Evolutionary conservation across 1,140 invertebrate genomes (phyloP).

Genomic region (Drosophila oshimai): DNA sequence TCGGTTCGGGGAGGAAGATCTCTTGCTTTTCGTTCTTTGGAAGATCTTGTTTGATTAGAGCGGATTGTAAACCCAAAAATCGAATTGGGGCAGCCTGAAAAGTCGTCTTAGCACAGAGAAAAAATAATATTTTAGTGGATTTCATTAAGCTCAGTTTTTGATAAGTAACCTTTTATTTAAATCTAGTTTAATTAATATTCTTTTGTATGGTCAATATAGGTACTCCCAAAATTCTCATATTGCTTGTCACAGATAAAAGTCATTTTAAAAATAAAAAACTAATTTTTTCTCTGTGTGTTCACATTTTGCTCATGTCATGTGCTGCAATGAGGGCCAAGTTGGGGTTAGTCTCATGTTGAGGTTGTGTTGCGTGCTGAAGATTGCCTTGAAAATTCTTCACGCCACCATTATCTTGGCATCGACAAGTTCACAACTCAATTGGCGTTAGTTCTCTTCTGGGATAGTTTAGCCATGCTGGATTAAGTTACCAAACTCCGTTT

Average conservation of each 20-base stretch:
- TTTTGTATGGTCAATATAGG: too few relatives aligned
- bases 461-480: slow-evolving; percentile 29
- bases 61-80: slow-evolving; percentile 26
- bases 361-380: slow-evolving; percentile 41
- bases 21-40: slow-evolving; percentile 8
- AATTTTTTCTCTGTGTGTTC: slow-evolving; percentile 1
- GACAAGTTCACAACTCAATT: slow-evolving; percentile 56
- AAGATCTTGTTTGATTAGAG: slow-evolving; percentile 36
- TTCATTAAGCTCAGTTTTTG: too few relatives aligned
- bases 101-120: slow-evolving; percentile 28
- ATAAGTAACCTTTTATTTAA: too few relatives aligned
- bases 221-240: too few relatives aligned
- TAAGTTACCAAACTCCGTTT: slow-evolving; percentile 24
- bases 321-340: slow-evolving; percentile 41
- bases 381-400: slow-evolving; percentile 58
- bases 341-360: slow-evolving; percentile 4
- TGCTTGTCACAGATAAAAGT: too few relatives aligned
- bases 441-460: slow-evolving; percentile 11
- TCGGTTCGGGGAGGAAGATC: slow-evolving; percentile 16
- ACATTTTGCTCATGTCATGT: slow-evolving; percentile 41
- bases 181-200: too few relatives aligned
- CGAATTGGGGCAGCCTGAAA: slow-evolving; percentile 30
- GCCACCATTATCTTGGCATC: slow-evolving; percentile 60
- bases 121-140: too few relatives aligned
- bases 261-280: too few relatives aligned